These are phyloP conservation scores for Macquaria ambigua DNA, from an alignment of 2,113 vertebrate species.

Conservation along the genomic window DNA sequence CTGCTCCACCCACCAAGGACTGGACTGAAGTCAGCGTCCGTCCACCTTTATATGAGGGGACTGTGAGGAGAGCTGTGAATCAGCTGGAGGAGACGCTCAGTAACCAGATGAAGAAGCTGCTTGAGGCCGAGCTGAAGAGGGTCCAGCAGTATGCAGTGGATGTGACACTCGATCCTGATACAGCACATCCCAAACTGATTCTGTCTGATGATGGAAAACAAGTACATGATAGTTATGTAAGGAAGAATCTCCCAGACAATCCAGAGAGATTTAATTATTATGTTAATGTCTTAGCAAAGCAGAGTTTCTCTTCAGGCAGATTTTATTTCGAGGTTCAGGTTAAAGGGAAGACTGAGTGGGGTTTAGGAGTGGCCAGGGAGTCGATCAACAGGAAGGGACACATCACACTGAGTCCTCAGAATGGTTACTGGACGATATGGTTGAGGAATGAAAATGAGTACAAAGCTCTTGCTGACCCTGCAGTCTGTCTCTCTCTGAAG, in stretches of 20 bases:
- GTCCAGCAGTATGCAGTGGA: no score
- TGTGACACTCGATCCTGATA: background rate
- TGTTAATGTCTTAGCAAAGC: background rate
- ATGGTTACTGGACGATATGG: conserved; percentile 13
- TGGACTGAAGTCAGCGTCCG: no score
- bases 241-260: background rate
- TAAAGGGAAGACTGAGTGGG: background rate
- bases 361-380: conserved; percentile 5
- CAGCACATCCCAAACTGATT: rapidly evolving
- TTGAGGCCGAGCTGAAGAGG: no score
- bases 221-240: background rate
- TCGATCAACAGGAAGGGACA: background rate
- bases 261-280: background rate
- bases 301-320: background rate
- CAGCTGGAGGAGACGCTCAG: no score
- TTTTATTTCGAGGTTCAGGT: conserved; percentile 26
- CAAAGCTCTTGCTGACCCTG: rapidly evolving
- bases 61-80: no score
- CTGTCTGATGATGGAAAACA: conserved; percentile 3
- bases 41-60: no score
- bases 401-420: background rate
- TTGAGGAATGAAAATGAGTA: background rate
- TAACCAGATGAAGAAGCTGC: no score
- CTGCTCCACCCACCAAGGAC: no score
- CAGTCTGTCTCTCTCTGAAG: background rate